phyloP scores from a whole-genome alignment of 2,888 invertebrate genomes.

The Mythimna lalbum region DNA sequence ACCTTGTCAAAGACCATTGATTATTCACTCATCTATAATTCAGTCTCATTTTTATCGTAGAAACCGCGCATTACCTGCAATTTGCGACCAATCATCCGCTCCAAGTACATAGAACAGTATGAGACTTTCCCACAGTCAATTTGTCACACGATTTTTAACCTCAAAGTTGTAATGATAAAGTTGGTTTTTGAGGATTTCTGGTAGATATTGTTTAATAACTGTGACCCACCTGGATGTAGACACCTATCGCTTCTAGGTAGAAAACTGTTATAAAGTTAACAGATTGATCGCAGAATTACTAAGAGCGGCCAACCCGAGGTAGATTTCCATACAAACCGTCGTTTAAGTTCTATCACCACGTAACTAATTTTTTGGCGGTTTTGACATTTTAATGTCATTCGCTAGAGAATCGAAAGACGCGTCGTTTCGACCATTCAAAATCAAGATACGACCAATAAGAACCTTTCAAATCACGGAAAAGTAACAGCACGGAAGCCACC shows the following conservation, averaged over 20 bases:
- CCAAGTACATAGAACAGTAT: slow-evolving; percentile 12
- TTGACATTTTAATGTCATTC: no score
- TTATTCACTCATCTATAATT: slow-evolving; percentile 34
- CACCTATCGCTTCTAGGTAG: neutral
- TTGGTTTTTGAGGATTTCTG: neutral
- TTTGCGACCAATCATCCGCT: slow-evolving; percentile 23
- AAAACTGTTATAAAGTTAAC: neutral
- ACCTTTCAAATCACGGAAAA: no score
- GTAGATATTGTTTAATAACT: neutral
- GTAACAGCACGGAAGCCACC: no score
- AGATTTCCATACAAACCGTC: no score
- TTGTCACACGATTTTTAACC: slow-evolving; percentile 8
- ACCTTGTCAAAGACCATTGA: slow-evolving; percentile 39
- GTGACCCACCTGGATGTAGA: neutral
- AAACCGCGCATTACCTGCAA: slow-evolving; percentile 14
- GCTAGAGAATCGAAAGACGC: no score
- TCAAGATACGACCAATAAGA: no score
- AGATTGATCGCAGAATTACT: neutral
- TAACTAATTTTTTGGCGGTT: no score
- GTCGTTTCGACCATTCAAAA: no score
- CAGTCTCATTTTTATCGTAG: slow-evolving; percentile 13
- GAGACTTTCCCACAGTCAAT: slow-evolving; percentile 15
- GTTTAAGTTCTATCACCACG: no score
- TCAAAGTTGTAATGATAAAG: fast-evolving
- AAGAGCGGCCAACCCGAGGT: no score